Conservation (phyloP, 2,888 invertebrate species). For the Habrosyne pyritoides region DNA sequence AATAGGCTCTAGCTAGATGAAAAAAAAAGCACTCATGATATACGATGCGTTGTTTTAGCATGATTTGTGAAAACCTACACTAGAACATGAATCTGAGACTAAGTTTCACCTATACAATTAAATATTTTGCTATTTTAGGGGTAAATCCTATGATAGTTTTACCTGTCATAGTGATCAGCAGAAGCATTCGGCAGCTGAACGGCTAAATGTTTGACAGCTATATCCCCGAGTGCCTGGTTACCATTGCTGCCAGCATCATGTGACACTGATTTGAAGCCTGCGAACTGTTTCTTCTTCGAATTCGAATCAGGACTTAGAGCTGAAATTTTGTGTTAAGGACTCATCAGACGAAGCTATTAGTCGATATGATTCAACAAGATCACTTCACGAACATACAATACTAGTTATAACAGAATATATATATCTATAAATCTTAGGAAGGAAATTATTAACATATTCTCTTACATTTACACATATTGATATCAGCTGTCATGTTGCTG, state of each 20-base stretch:
- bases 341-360: too few species aligned
- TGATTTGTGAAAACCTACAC: too few species aligned
- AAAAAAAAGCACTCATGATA: too few species aligned
- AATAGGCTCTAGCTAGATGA: too few species aligned
- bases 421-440: not conserved
- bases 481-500: conserved; percentile 23
- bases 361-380: too few species aligned
- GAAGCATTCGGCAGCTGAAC: conserved; percentile 62
- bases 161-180: conserved; percentile 50
- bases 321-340: conserved; percentile 24
- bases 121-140: too few species aligned
- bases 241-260: conserved; percentile 39
- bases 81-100: too few species aligned
- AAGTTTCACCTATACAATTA: too few species aligned
- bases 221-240: conserved; percentile 37
- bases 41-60: too few species aligned
- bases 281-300: conserved; percentile 45
- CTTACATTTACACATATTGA: conserved; percentile 48
- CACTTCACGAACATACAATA: too few species aligned
- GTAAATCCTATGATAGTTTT: conserved; percentile 18
- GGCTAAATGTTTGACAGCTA: conserved; percentile 62
- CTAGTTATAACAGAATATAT: too few species aligned
- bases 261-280: conserved; percentile 50
- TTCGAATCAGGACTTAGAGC: conserved; percentile 51
- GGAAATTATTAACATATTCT: not conserved